Percentiles rank a stretch among this genome's conserved stretches.
These are phyloP conservation scores for Caenorhabditis sulstoni DNA, from an alignment of 2,888 invertebrate species.

Conservation along the genomic window DNA sequence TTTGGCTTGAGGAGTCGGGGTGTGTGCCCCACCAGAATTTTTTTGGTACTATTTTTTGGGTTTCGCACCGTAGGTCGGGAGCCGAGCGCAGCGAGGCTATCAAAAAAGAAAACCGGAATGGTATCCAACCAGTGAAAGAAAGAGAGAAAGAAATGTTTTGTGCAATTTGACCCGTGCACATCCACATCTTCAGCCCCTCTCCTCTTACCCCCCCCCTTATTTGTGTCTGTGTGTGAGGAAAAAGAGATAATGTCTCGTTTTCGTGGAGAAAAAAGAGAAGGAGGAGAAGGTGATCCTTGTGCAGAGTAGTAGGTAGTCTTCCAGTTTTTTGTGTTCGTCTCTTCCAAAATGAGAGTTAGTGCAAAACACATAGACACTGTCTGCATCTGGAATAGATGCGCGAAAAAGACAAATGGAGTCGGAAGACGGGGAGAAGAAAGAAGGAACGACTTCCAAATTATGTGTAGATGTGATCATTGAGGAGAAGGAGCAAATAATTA, in stretches of 20 bases:
- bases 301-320: too few species aligned
- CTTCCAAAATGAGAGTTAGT: too few species aligned
- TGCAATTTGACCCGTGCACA: constrained; percentile 24
- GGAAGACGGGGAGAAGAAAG: not conserved
- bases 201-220: constrained; percentile 11
- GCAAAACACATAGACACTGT: too few species aligned
- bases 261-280: constrained; percentile 3
- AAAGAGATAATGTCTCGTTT: constrained; percentile 23
- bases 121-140: not conserved
- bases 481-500: constrained; percentile 5
- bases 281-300: not conserved
- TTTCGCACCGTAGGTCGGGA: too few species aligned
- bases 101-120: too few species aligned
- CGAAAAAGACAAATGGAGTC: constrained; percentile 1
- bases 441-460: not conserved
- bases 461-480: not conserved
- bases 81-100: too few species aligned
- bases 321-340: too few species aligned
- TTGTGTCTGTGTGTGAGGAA: constrained; percentile 11
- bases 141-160: constrained; percentile 11
- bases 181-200: constrained; percentile 5
- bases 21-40: too few species aligned
- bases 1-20: too few species aligned
- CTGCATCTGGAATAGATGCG: too few species aligned
- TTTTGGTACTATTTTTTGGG: too few species aligned